Evolutionary conservation across 2,888 invertebrate species (phyloP), one percentile per base, ranked within the genome.

Genomic region (Leptinotarsa peninsularis): DNA sequence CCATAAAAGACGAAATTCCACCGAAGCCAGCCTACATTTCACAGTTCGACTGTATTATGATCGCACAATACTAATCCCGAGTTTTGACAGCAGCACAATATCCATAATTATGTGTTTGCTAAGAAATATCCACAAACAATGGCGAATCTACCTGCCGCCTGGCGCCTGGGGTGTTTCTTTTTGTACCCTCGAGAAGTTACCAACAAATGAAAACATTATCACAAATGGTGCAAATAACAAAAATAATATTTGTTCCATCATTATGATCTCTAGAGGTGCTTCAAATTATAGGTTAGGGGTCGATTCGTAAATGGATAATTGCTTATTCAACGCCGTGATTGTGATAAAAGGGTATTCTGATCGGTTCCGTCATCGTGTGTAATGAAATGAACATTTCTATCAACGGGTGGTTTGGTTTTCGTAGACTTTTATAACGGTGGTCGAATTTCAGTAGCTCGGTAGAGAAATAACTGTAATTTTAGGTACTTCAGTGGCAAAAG

Each of bases 1-100:
- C 49, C n/a, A 77, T 70, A 76, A 81, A 79, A 78, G 79, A 80
- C 79, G 76, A 78, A 78, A 83, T 83, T 83, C 81, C 73, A 72
- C 69, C 74, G 60, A 70, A 76, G 72, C 78, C 81, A 81, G 71
- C 82, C 83, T 81, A 82, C 83, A 82, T 84, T 83, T 83, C 82
- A 83, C 82, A 79, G 84, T 78, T 77, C 76, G 71, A 60, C 52
- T 56, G 72, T 79, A 76, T 77, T 79, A 69, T 75, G 75, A 77
- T 78, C 75, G 66, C 81, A 86, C 86, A 87, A 86, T 85, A 79
- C 83, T 85, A 87, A 87, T 86, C 87, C 86, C 76, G 78, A 87
- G 88, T 88, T 88, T 86, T 88, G 88, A 88, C 88, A 87, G 86
- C 83, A 79, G 78, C 82, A 88, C 87, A 88, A 88, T 87, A 84